These are phyloP conservation scores for Poeciliopsis presidionis DNA, from an alignment of 2,797 vertebrate genomes.

Conservation along the genomic window DNA sequence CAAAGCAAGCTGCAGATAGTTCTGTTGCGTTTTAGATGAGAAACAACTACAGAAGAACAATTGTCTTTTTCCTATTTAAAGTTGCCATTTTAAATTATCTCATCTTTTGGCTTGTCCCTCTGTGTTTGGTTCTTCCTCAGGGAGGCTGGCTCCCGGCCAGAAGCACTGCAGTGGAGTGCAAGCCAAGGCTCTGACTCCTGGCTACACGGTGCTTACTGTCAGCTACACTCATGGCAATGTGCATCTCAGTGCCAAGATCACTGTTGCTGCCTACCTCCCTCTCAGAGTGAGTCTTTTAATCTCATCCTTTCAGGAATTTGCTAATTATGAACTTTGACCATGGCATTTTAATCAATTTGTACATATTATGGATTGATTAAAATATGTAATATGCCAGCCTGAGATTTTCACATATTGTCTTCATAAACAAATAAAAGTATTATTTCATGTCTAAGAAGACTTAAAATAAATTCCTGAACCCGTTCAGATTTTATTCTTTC, in stretches of 20 bases:
- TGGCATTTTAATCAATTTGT: neutral
- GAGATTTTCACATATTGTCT: neutral
- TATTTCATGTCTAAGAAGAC: slow-evolving; percentile 32
- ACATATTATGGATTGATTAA: neutral
- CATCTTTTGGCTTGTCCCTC: slow-evolving; percentile 17
- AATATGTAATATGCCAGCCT: too few species aligned
- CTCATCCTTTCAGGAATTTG: slow-evolving; percentile 9
- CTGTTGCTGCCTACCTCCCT: slow-evolving; percentile 88
- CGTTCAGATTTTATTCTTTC: neutral
- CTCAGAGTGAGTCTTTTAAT: slow-evolving; percentile 82
- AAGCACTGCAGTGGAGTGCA: slow-evolving; percentile 82
- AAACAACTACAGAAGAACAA: slow-evolving; percentile 17
- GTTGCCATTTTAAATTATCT: slow-evolving; percentile 23
- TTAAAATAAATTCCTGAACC: slow-evolving; percentile 5
- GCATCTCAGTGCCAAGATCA: slow-evolving; percentile 88
- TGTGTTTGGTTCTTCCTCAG: slow-evolving; percentile 53
- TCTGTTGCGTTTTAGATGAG: slow-evolving; percentile 1
- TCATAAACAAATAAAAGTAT: slow-evolving; percentile 14
- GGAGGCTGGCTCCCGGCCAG: slow-evolving; percentile 73
- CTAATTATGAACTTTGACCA: neutral
- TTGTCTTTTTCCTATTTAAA: slow-evolving; percentile 14
- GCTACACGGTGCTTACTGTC: slow-evolving; percentile 81
- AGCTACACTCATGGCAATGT: slow-evolving; percentile 84
- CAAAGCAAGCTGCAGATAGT: neutral
- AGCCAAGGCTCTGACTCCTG: slow-evolving; percentile 84